Evolutionary conservation across 1,140 invertebrate genomes (phyloP).

Genomic region (Manduca sexta): DNA sequence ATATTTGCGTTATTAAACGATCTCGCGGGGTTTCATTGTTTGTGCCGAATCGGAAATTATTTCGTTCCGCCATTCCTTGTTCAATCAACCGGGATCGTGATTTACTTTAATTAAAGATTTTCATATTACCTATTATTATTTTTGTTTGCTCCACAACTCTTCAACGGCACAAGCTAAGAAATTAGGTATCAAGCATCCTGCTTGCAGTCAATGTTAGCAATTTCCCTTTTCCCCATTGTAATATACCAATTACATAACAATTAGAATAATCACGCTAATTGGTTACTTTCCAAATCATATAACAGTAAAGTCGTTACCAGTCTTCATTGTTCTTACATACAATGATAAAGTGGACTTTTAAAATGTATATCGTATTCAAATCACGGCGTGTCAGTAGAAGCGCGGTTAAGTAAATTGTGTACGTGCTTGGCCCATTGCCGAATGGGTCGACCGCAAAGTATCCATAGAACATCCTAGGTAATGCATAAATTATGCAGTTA

Average conservation of each 20-base stretch:
- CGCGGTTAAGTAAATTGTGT: slow-evolving; percentile 62
- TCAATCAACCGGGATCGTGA: no score
- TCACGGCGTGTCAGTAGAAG: slow-evolving; percentile 40
- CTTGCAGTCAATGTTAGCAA: background rate
- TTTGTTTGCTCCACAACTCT: no score
- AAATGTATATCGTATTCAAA: slow-evolving; percentile 38
- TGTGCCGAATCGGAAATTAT: slow-evolving; percentile 13
- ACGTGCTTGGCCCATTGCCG: slow-evolving; percentile 63
- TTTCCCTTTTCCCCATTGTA: background rate
- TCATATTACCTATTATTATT: no score
- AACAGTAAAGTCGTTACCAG: no score
- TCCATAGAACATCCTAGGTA: slow-evolving; percentile 18
- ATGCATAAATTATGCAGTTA: background rate
- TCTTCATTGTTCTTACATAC: no score
- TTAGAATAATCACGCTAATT: no score
- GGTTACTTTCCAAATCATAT: no score
- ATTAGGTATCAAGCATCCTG: background rate
- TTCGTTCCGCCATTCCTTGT: background rate
- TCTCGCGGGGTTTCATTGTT: slow-evolving; percentile 21
- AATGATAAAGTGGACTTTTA: background rate
- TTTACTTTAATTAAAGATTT: no score
- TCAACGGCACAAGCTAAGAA: background rate
- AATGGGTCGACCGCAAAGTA: slow-evolving; percentile 42
- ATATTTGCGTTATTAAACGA: slow-evolving; percentile 53
- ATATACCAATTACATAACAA: no score